Evolutionary conservation across 2,888 invertebrate genomes (phyloP).

Genomic region (Vandiemenella viatica): DNA sequence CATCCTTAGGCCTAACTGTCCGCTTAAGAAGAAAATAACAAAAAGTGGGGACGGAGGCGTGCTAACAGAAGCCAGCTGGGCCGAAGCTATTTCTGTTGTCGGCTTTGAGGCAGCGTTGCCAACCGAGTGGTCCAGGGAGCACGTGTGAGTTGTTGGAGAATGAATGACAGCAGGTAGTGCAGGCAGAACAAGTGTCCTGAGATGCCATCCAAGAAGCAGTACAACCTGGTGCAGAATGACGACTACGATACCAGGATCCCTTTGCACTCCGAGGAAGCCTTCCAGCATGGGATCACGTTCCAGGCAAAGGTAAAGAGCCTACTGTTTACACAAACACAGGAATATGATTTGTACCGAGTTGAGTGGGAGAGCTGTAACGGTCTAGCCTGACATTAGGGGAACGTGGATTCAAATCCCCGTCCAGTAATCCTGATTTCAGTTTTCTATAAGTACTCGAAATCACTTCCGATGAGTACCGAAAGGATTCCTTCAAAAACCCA

Average conservation of each 20-base stretch:
- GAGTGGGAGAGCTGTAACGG: no score
- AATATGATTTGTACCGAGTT: no score
- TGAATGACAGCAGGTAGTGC: not conserved
- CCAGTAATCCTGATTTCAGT: no score
- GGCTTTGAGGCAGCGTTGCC: not conserved
- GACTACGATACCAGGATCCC: conserved; percentile 92
- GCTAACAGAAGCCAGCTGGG: not conserved
- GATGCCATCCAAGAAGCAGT: conserved; percentile 82
- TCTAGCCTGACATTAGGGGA: no score
- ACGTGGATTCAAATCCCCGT: no score
- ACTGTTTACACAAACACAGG: no score
- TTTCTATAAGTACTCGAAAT: no score
- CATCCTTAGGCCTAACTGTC: no score
- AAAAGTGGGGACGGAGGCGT: not conserved
- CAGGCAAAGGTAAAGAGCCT: conserved; percentile 77
- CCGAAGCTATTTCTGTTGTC: not conserved
- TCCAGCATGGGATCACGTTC: conserved; percentile 91
- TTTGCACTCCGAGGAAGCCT: conserved; percentile 93
- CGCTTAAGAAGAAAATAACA: no score
- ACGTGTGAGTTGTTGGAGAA: not conserved
- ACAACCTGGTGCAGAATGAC: conserved; percentile 91
- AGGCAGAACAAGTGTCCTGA: no score
- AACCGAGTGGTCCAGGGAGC: not conserved
- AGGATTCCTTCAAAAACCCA: no score
- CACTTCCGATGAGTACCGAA: no score